These are phyloP conservation scores for Bombus affinis DNA, from an alignment of 1,140 invertebrate genomes.

Conservation along the genomic window DNA sequence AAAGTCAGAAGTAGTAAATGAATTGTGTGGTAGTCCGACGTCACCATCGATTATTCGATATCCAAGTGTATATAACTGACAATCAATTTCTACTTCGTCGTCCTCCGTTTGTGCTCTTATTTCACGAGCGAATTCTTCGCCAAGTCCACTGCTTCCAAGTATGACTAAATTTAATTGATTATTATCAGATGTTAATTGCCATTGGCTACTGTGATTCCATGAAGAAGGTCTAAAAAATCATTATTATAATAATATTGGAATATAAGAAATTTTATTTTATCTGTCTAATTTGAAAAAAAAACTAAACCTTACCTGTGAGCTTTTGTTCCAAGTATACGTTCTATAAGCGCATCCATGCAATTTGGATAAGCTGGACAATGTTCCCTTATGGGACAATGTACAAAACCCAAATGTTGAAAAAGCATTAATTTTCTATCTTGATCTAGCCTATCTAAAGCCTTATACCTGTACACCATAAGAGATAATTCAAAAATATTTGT, in stretches of 20 bases:
- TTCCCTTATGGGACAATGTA: constrained; percentile 96
- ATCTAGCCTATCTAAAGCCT: constrained; percentile 95
- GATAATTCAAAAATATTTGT: constrained; percentile 11
- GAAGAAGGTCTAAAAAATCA: constrained; percentile 84
- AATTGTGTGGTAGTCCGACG: constrained; percentile 90
- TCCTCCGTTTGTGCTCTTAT: constrained; percentile 90
- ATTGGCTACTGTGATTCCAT: constrained; percentile 87
- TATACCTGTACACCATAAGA: constrained; percentile 86
- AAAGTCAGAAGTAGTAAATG: constrained; percentile 89
- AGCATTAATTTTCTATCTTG: constrained; percentile 97
- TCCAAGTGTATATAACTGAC: constrained; percentile 91
- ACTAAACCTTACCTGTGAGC: constrained; percentile 83
- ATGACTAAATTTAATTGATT: constrained; percentile 90
- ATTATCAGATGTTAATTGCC: constrained; percentile 86
- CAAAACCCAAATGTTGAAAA: constrained; percentile 97
- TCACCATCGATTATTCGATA: constrained; percentile 94
- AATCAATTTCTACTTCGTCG: constrained; percentile 93
- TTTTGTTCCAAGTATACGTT: constrained; percentile 88
- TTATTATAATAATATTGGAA: constrained; percentile 51
- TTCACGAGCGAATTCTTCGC: constrained; percentile 90
- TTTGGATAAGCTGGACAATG: constrained; percentile 95
- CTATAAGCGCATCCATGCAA: constrained; percentile 94
- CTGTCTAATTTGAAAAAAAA: neutral
- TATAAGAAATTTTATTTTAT: neutral
- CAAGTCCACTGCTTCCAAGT: constrained; percentile 89